Evolutionary conservation across 2,797 vertebrate genomes (phyloP), one percentile per base, ranked within the genome.

Genomic region (Crocidura indochinensis): DNA sequence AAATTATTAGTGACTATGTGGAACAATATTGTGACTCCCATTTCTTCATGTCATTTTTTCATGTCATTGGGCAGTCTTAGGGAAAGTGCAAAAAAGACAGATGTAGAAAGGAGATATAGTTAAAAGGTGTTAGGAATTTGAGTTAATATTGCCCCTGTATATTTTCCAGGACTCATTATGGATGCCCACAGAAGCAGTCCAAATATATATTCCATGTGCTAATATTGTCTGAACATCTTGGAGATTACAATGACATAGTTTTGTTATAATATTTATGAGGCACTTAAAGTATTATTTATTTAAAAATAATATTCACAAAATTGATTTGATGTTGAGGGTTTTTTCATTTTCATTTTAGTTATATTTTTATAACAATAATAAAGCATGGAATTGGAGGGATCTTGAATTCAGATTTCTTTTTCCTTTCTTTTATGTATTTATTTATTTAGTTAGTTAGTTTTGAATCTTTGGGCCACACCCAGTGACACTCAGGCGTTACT

Each of bases 161-260:
- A 75, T 79, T 89, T 87, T 53, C 64, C 22, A 72, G 51, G 47
- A 88, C 71, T 87, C 72, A 79, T 4, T 68, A 44, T 83, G 74
- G 17, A 67, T 84, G 38, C 24, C 22, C 49, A 73, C 46, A 80
- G 60, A 82, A 69, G 68, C 62, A 81, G 62, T 20, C 29, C 69
- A 68, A 4, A n/a, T 5, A 38, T 5, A 26, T 44, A 27, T 74
- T 17, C 27, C 47, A 1, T 31, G 29, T 64, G 27, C 11, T 44
- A 60, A 62, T 49, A 10, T 62, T 38, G n/a, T 73, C 67, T 81
- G 65, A 49, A 47, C 26, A 53, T 81, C 56, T 91, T 84, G 51
- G 73, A 80, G 62, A 15, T 72, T 72, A 64, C 10, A 72, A 68
- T 68, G 72, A 84, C 86, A 77, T 89, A 71, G 9, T 88, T 9